Base-by-base conservation (phyloP, 2,113 vertebrate genomes). In the Protomyctophum bolini region DNA sequence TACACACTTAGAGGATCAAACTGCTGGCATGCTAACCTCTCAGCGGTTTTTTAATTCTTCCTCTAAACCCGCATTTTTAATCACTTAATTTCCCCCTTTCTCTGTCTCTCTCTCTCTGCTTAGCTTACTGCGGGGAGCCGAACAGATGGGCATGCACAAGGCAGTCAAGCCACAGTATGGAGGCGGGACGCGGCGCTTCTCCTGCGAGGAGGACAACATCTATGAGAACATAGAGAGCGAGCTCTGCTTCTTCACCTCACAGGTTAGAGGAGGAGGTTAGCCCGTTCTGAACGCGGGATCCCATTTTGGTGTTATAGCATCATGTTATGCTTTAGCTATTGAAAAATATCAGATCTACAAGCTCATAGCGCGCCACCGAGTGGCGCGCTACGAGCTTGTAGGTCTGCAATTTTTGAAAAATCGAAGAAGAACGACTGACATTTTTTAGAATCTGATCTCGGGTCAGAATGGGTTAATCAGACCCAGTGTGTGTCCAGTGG, bases 141-240 rank as follows among this genome's bases (percentile, higher is more conserved):
- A 99, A 2, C 96, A 97, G 91, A 94, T 97, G 63, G 94, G 96
- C 15, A 91, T 99, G 82, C 90, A 95, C 66, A 99, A 98, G 80
- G 87, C 93, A 0, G 94, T 99, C 80, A 98, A 98, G 82, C 91
- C 95, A 0, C 95, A 99, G 73, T 99, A 96, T 0, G 97, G 97
- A 0, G 96, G 96, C 0, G 97, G 97, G 2, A 95, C 93, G 67
- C 88, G 95, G 6, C 90, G 93, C 76, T 98, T 98, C 83, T 96
- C 95, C 49, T 98, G 97, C 1, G 97, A 98, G 60, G 97, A 99
- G 83, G 96, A 97, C 83, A 97, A 97, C 87, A 98, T 99, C 92
- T 99, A 98, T 1, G 95, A 98, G 87, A 97, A 98, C 82, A 96
- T 98, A 8, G 97, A 98, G 84, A 97, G 95, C 2, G 96, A 98